Evolutionary conservation across 1,140 invertebrate genomes (phyloP), one percentile per base, ranked within the genome.

Genomic region (Drosophila nannoptera): DNA sequence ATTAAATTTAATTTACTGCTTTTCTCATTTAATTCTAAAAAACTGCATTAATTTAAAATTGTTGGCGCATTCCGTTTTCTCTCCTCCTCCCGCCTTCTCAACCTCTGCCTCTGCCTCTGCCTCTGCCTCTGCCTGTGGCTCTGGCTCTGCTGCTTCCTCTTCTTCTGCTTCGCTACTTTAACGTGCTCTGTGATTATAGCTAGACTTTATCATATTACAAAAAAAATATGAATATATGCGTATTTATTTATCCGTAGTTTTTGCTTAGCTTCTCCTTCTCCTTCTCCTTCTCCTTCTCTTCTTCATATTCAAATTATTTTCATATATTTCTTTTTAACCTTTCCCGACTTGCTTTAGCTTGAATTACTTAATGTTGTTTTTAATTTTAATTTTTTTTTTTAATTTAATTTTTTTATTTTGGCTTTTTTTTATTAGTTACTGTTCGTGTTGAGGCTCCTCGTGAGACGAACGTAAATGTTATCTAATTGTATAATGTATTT

Each of bases 1-100:
- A n/a, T 22, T 22, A 22, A 22, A 22, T 22, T 22, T 22, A 22
- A 22, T 22, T 22, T 22, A 22, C 22, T 22, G 22, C 3, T 22
- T 12, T 32, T 66, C 52, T 71, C 60, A 42, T 69, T 84, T 54
- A 78, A 60, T 70, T 70, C 73, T 84, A 80, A 80, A 84, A 84
- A 84, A 80, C 69, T 84, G 80, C 76, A 73, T 84, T 38, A 76
- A 80, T 83, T 84, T 74, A 84, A 84, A 84, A 84, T 74, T 84
- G 77, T 75, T 81, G 73, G 22, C 22, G 22, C 22, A 22, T 22
- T 22, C 22, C 22, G 22, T 22, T 22, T 22, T 22, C 22, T 1
- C 22, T 22, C 1, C 22, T 22, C 22, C 22, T 3, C n/a, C n/a
- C n/a, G n/a, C 22, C 22, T 22, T 22, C 22, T 22, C 22, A 22